Conservation (phyloP, 2,888 invertebrate genomes). For the Nysson spinosus region DNA sequence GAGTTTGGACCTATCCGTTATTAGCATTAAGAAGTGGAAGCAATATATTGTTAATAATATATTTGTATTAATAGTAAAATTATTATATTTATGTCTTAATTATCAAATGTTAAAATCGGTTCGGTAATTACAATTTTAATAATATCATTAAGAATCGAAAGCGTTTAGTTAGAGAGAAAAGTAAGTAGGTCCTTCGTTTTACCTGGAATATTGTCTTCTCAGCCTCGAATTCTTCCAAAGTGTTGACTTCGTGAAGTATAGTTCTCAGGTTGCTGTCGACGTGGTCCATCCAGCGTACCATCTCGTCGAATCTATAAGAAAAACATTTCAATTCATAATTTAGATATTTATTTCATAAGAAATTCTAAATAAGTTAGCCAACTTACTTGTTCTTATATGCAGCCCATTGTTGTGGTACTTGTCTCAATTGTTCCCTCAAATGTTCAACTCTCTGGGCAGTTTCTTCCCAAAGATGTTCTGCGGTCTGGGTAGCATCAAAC, state of each 20-base stretch:
- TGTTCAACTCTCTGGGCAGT: conserved; percentile 85
- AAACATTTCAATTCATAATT: too few relatives aligned
- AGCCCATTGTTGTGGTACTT: conserved; percentile 95
- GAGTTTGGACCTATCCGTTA: conserved; percentile 68
- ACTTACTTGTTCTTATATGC: conserved; percentile 86
- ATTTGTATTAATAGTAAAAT: background rate
- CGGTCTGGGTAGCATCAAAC: conserved; percentile 82
- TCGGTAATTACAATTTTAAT: background rate
- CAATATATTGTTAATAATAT: background rate
- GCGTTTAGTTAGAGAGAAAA: too few relatives aligned
- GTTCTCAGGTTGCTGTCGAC: conserved; percentile 90
- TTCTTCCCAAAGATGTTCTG: conserved; percentile 87
- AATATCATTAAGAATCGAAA: background rate
- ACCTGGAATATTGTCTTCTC: conserved; percentile 95
- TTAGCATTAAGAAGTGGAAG: conserved; percentile 49
- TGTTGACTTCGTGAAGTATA: conserved; percentile 90
- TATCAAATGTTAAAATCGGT: background rate
- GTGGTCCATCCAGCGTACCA: conserved; percentile 94
- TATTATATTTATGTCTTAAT: background rate
- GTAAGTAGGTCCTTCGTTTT: too few relatives aligned
- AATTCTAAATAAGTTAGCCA: background rate
- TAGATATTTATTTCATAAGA: too few relatives aligned
- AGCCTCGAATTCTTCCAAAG: conserved; percentile 92
- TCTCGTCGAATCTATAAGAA: conserved; percentile 83
- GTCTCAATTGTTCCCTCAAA: conserved; percentile 85